Base-by-base conservation (phyloP, 2,113 vertebrate genomes). In the Dryoscopus gambensis region DNA sequence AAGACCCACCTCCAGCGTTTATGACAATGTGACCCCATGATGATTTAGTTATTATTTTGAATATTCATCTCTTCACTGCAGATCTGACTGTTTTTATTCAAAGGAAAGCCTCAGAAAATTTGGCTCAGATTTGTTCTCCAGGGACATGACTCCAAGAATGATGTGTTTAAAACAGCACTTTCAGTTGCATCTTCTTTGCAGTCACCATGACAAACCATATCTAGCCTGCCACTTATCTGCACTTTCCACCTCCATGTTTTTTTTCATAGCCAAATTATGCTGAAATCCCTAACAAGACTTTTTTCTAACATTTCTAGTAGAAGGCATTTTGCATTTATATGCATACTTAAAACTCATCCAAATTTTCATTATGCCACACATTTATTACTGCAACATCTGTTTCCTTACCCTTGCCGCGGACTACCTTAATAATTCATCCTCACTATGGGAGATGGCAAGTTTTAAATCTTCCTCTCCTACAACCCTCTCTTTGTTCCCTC, bases 361-460 rank as follows among this genome's bases (percentile, higher is more conserved):
- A 21, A 92, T 92, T 92, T 92, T 92, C 33, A 52, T 93, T 83
- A 84, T 56, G 46, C 64, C 68, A 85, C 60, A 56, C 33, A 84
- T 7, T 56, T 69, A 75, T 70, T 68, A 69, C 91, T 59, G 47
- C 56, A 95, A 81, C 83, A 84, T 88, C 82, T 93, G 86, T 81
- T 92, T 92, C 42, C 89, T 95, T 74, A 93, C 33, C 33, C 94
- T 81, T 84, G 71, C 80, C 55, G 50, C 8, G 21, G 49, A 76
- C 55, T 85, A 77, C 73, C 64, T 90, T 92, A 93, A 86, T 77
- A 95, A 95, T 86, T 94, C 35, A 63, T 70, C 42, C 73, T 69
- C 16, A 15, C 71, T 63, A 50, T 78, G 64, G 53, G 76, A 95
- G 73, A 87, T 52, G 39, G 31, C 21, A 74, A 78, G 10, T 78